Percentiles rank a stretch among this genome's conserved stretches.
Conservation (phyloP, 2,888 invertebrate species). For the Tryphoninae sp. region DNA sequence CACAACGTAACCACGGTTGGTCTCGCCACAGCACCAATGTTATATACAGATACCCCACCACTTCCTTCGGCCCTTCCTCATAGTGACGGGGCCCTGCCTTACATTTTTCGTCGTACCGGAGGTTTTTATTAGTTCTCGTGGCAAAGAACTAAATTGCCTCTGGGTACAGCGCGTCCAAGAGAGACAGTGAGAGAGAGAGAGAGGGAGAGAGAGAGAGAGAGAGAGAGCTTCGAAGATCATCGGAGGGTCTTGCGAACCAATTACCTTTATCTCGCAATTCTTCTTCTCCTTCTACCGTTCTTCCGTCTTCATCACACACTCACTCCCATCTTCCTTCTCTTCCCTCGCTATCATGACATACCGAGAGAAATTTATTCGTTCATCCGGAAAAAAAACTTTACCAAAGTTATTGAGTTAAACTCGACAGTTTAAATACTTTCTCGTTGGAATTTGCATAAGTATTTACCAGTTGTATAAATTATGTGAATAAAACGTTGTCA, state of each 20-base stretch:
- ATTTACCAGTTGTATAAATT: too few species aligned
- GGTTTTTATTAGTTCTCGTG: slow-evolving; percentile 68
- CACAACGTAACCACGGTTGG: slow-evolving; percentile 51
- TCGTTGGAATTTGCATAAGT: too few species aligned
- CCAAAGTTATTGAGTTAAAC: slow-evolving; percentile 3
- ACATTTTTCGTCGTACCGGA: slow-evolving; percentile 66
- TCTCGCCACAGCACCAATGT: slow-evolving; percentile 69
- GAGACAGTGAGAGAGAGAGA: slow-evolving; percentile 64
- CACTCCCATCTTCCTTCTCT: slow-evolving; percentile 45
- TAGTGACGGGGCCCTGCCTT: slow-evolving; percentile 20
- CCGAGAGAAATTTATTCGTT: slow-evolving; percentile 45
- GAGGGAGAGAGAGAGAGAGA: slow-evolving; percentile 63
- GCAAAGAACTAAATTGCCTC: slow-evolving; percentile 68
- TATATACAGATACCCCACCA: slow-evolving; percentile 31
- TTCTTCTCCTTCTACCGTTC: slow-evolving; percentile 46
- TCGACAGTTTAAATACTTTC: too few species aligned
- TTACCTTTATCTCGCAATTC: slow-evolving; percentile 66
- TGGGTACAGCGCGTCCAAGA: slow-evolving; percentile 55
- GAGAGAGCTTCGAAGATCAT: slow-evolving; percentile 65
- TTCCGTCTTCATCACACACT: slow-evolving; percentile 24
- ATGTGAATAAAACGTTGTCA: too few species aligned
- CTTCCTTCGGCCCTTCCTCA: slow-evolving; percentile 22
- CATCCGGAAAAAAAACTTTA: slow-evolving; percentile 3
- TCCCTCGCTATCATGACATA: slow-evolving; percentile 36
- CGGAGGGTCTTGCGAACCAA: slow-evolving; percentile 67